Evolutionary conservation across 2,113 vertebrate genomes (phyloP), one percentile per base, ranked within the genome.

Genomic region (Shinisaurus crocodilurus): DNA sequence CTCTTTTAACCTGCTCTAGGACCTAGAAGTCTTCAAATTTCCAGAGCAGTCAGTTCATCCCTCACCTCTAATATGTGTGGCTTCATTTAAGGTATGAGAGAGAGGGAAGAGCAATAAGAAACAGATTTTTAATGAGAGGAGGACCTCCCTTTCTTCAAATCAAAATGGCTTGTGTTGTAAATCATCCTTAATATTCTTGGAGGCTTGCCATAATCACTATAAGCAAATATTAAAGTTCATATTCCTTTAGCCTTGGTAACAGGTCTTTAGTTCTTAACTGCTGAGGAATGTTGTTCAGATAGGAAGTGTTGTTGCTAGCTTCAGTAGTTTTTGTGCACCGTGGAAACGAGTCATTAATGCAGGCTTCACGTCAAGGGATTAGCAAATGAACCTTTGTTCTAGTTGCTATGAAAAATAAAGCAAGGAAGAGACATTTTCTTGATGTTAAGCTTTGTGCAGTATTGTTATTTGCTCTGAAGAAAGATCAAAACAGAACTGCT

Each of bases 211-310:
- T 82, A 89, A 93, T 95, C 94, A 85, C 92, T 93, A 89, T 96
- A 97, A 96, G 95, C 94, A 94, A 97, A 96, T 95, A 94, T 86
- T 96, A 93, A 94, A 96, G 91, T 95, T 97, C 94, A 96, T 88
- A 93, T 96, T 96, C 93, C 90, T 95, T 95, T 94, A 94, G 92
- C 92, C 91, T 85, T 88, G 87, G 50, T 89, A 95, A 90, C 91
- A 70, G 27, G 45, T 92, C 92, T 95, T 93, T 95, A 95, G 90
- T 94, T 91, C 87, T 95, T 95, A 79, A 65, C 86, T 94, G 94
- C 82, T 92, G 81, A 90, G 91, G 96, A 92, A 82, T 85, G 93
- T 91, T 72, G 82, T 90, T 92, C 82, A 92, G 93, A 93, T 90
- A 85, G 32, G 67, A 93, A 94, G 63, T 50, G 23, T 90, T 50